phyloP scores from a whole-genome alignment of 1,140 invertebrate genomes.

The Acromyrmex echinatior region DNA sequence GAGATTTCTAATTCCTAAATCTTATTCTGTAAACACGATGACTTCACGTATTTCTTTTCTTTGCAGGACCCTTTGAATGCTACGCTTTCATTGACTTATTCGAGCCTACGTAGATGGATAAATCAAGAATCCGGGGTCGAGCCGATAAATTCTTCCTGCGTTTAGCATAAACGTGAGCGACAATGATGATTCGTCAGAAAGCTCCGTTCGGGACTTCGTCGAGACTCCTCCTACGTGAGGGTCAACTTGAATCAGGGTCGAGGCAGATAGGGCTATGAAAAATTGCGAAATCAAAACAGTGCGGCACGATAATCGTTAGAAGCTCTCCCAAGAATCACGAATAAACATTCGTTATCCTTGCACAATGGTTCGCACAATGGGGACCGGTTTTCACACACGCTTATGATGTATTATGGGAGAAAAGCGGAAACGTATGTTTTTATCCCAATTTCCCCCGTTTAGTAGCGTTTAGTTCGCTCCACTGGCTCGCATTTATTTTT shows the following conservation, averaged over 20 bases:
- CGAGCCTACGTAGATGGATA: constrained; percentile 2
- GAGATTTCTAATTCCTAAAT: neutral
- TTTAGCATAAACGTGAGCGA: constrained; percentile 60
- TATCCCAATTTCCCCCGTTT: constrained; percentile 84
- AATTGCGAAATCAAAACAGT: constrained; percentile 78
- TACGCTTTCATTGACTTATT: constrained; percentile 19
- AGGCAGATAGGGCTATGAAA: constrained; percentile 54
- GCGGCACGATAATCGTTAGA: constrained; percentile 57
- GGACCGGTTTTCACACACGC: constrained; percentile 79
- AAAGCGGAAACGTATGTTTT: constrained; percentile 85
- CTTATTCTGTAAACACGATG: neutral
- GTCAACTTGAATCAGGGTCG: neutral
- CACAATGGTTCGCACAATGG: constrained; percentile 80
- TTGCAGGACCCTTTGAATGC: neutral
- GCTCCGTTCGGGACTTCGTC: constrained; percentile 10
- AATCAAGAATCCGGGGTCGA: neutral
- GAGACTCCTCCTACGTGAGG: neutral
- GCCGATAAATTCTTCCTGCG: constrained; percentile 24
- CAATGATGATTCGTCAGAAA: constrained; percentile 47
- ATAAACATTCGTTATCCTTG: constrained; percentile 81
- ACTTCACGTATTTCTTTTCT: neutral
- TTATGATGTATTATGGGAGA: constrained; percentile 84
- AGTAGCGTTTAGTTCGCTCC: constrained; percentile 84
- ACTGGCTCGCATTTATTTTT: constrained; percentile 82
- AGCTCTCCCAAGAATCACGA: constrained; percentile 65